A percentile compares a stretch with the other conserved stretches of the same genome.
phyloP scores from a whole-genome alignment of 2,888 invertebrate species.

The Copidosoma aretas region DNA sequence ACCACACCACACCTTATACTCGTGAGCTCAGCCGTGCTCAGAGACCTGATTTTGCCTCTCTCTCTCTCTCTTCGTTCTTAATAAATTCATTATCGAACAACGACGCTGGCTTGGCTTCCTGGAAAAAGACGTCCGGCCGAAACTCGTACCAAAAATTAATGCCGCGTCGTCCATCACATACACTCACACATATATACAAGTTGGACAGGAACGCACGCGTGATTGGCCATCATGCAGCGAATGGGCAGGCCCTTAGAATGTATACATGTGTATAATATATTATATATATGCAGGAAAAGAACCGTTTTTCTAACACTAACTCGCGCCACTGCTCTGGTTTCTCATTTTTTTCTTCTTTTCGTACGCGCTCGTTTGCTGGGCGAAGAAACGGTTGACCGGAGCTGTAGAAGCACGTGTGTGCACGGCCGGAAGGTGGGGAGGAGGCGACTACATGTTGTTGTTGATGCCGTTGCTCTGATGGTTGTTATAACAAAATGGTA shows the following conservation, averaged over 20 bases:
- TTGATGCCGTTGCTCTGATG: slow-evolving; percentile 51
- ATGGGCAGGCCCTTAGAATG: slow-evolving; percentile 17
- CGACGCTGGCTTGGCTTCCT: slow-evolving; percentile 2
- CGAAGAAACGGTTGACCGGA: too few species aligned
- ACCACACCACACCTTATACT: too few species aligned
- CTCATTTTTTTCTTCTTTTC: slow-evolving; percentile 24
- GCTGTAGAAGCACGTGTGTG: too few species aligned
- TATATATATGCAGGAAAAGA: neutral
- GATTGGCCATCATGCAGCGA: slow-evolving; percentile 23
- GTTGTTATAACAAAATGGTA: slow-evolving; percentile 44
- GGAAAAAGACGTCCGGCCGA: slow-evolving; percentile 13
- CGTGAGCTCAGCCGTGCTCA: too few species aligned
- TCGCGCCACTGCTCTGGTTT: slow-evolving; percentile 26
- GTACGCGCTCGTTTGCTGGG: neutral
- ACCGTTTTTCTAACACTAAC: slow-evolving; percentile 25
- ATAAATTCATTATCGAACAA: neutral
- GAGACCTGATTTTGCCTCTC: neutral
- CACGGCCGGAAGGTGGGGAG: slow-evolving; percentile 16
- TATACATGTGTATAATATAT: too few species aligned
- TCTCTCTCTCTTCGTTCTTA: too few species aligned
- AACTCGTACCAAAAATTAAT: slow-evolving; percentile 32
- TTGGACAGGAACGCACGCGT: neutral
- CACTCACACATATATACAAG: too few species aligned
- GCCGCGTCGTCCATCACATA: neutral
- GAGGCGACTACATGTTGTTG: neutral